Evolutionary conservation across 2,888 invertebrate species (phyloP).

Genomic region (Tenthredo notha): DNA sequence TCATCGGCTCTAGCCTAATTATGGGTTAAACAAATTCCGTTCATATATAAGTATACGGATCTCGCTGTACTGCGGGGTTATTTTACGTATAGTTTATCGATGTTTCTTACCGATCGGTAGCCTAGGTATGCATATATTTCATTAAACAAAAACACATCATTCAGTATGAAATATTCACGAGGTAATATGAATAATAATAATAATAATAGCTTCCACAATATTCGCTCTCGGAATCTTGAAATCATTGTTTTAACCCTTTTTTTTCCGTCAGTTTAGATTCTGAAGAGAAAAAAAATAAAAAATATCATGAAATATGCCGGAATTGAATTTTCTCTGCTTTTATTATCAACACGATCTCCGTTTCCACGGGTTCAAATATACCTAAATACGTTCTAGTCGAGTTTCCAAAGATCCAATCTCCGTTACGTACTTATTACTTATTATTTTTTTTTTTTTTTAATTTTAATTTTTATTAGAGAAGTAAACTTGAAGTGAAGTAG

Average conservation of each 20-base stretch:
- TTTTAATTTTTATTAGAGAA: background rate
- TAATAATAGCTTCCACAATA: background rate
- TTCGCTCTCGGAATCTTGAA: background rate
- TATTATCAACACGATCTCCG: background rate
- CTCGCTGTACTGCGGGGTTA: background rate
- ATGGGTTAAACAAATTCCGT: slow-evolving; percentile 34
- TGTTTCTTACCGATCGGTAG: background rate
- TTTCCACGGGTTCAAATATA: background rate
- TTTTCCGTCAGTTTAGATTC: background rate
- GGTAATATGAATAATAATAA: background rate
- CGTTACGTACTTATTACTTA: too few relatives aligned
- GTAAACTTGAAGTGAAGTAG: background rate
- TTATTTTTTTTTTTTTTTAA: background rate
- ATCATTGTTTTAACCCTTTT: slow-evolving; percentile 1
- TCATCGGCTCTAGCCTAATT: slow-evolving; percentile 11
- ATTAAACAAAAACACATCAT: background rate
- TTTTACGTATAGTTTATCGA: background rate
- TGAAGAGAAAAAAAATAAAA: background rate
- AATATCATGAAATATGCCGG: background rate
- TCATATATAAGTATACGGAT: background rate
- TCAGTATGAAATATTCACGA: background rate
- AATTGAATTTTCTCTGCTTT: background rate
- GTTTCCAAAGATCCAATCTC: background rate
- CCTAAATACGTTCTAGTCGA: background rate
- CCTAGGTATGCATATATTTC: background rate